Percentiles rank a stretch among this genome's conserved stretches.
Conservation (phyloP, 2,113 vertebrate genomes). For the Halcyon malimbica region DNA sequence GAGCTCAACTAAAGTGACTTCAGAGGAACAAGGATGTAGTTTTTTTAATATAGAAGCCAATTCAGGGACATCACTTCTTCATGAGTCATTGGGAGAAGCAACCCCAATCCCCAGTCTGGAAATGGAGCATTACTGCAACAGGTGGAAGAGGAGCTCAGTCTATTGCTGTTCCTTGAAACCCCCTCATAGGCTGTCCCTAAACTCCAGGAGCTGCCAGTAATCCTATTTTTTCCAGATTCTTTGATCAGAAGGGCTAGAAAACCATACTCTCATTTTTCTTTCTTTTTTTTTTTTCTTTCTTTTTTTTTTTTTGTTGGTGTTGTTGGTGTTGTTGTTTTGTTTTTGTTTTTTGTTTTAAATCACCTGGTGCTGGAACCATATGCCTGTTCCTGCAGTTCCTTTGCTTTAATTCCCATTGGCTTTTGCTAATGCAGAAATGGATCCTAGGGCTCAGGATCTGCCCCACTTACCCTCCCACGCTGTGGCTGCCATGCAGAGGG, state of each 20-base stretch:
- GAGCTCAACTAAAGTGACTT: background rate
- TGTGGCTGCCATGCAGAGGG: background rate
- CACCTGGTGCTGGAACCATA: background rate
- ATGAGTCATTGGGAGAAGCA: background rate
- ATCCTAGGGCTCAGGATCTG: background rate
- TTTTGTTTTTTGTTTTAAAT: background rate
- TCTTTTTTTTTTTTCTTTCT: background rate
- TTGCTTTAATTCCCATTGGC: background rate
- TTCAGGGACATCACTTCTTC: background rate
- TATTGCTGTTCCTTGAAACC: background rate
- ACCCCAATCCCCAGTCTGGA: background rate
- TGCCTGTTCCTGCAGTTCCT: background rate
- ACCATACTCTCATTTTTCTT: background rate
- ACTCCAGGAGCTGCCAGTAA: background rate
- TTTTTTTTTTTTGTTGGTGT: too few species aligned
- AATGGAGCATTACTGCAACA: background rate
- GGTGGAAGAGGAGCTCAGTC: background rate
- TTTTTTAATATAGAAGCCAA: background rate
- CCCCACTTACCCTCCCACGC: background rate
- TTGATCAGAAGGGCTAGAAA: background rate
- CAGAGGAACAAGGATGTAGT: background rate
- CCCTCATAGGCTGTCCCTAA: background rate
- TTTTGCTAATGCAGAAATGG: background rate
- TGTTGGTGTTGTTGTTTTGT: background rate
- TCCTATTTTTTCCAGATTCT: background rate